Conservation (phyloP, 2,113 vertebrate genomes). For the Lates calcarifer region DNA sequence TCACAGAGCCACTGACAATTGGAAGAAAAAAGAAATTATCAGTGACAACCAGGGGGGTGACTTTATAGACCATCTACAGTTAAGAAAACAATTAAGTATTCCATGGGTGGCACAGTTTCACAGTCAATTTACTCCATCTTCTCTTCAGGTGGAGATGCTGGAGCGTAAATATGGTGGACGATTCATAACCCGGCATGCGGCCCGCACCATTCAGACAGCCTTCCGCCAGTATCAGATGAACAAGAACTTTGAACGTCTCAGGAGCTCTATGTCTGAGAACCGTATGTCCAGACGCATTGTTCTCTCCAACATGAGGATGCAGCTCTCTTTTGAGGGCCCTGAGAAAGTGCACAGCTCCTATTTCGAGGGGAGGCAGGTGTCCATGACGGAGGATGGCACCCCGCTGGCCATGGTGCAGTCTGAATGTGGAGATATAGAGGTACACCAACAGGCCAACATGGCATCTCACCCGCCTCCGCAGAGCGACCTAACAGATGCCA, state of each 20-base stretch:
- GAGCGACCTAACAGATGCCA: constrained; percentile 91
- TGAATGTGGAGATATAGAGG: constrained; percentile 86
- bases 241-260: constrained; percentile 98
- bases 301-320: constrained; percentile 99
- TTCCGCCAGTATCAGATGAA: constrained; percentile 99
- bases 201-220: constrained; percentile 97
- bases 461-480: constrained; percentile 86
- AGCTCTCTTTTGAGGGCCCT: constrained; percentile 98
- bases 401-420: constrained; percentile 87
- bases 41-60: neutral
- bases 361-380: constrained; percentile 95
- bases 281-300: constrained; percentile 98
- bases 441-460: constrained; percentile 84
- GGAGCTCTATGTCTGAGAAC: constrained; percentile 99
- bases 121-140: constrained; percentile 14
- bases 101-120: neutral
- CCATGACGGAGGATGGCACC: constrained; percentile 89
- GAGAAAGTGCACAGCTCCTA: constrained; percentile 97
- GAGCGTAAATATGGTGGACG: constrained; percentile 99
- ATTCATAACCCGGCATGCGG: constrained; percentile 98
- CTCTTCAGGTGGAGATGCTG: constrained; percentile 96
- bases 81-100: constrained; percentile 16
- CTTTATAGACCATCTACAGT: constrained; percentile 8
- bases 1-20: neutral
- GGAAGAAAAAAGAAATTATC: neutral